Base-by-base conservation (phyloP, 2,888 invertebrate species). In the Drosophila paranaensis region DNA sequence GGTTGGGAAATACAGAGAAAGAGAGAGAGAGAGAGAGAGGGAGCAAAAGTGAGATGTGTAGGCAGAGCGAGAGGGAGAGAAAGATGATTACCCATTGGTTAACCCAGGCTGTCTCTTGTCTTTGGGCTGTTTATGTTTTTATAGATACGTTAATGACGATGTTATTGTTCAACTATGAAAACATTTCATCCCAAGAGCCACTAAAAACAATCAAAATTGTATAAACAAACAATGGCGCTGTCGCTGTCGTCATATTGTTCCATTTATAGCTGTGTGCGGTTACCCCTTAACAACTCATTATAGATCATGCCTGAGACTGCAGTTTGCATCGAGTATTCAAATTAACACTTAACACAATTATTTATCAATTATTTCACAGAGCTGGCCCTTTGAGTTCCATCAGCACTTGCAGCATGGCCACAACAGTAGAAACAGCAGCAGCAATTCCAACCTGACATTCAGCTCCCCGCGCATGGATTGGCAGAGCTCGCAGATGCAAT, bases 301-400 rank as follows among this genome's bases (percentile, higher is more conserved):
- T 8, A 50, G 16, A 33, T 50, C 33, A 13, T 16, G 16, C 33
- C 20, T 20, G 33, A 50, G 16, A 3, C 11, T 33, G 6, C 11
- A 16, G 13, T 16, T 33, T 50, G 33, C 14, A 16, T 20, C 8
- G 3, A 11, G 25, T n/a, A 14, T 43, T 6, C 20, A 14, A 27
- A 6, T 14, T 43, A 20, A 16, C 33, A 43, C 20, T 20, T 43
- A 27, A 27, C 14, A 16, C 5, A 39, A 27, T 16, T 9, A 20
- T 30, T 48, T 14, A 40, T 48, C 10, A 14, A 30, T 40, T 30
- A 30, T 30, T 30, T 58, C 94, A 33, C 94, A 96, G 96, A 96
- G 96, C n/a, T 96, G 96, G 96, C 96, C 96, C 0, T 96, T 96
- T 89, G 95, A 95, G 66, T 96, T 96, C 90, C 96, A 96, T 92